Base-by-base conservation (phyloP, 92 coral and sea anemone genomes). In the Diadumene lineata region DNA sequence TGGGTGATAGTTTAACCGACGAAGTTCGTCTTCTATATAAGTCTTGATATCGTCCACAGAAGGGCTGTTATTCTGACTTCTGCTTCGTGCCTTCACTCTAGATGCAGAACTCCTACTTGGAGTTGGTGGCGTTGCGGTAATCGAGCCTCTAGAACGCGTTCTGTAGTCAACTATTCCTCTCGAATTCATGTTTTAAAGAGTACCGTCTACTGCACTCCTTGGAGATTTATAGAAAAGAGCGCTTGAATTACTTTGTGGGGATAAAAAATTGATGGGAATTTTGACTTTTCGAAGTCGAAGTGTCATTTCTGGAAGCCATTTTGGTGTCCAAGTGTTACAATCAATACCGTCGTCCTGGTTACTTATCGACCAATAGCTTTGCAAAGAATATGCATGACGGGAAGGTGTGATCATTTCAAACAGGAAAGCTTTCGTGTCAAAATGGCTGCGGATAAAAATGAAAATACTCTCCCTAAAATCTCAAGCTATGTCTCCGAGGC, bases 11-110 rank as follows among this genome's bases (percentile, higher is more conserved):
- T 73, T 74, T 23, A 92, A 57, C 18, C 84, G 84, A 29, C 66
- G 85, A 4, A 89, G 87, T 66, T 92, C 97, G 28, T 90, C 90
- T n/a, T 69, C 68, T 48, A 94, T 82, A 50, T 64, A 86, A 31
- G 43, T 63, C 26, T 94, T 89, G 62, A 94, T 94, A 43, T 72
- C 98, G n/a, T 74, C 56, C 11, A 88, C 78, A 56, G 84, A 67
- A 0, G 43, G 7, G 31, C 43, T 19, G 23, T 62, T 13, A 53
- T 53, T 23, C 18, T 62, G 25, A 7, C 7, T 29, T 29, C 43
- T 62, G n/a, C 68, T 19, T 0, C 13, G n/a, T 29, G 21, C 13
- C 0, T n/a, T 27, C 11, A n/a, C 68, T 62, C 68, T 62, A 29
- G 68, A 27, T 21, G 4, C 4, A 28, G 32, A 21, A 11, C 11